These are phyloP conservation scores for Amphimallon solstitiale DNA, from an alignment of 2,888 invertebrate species.

Conservation along the genomic window DNA sequence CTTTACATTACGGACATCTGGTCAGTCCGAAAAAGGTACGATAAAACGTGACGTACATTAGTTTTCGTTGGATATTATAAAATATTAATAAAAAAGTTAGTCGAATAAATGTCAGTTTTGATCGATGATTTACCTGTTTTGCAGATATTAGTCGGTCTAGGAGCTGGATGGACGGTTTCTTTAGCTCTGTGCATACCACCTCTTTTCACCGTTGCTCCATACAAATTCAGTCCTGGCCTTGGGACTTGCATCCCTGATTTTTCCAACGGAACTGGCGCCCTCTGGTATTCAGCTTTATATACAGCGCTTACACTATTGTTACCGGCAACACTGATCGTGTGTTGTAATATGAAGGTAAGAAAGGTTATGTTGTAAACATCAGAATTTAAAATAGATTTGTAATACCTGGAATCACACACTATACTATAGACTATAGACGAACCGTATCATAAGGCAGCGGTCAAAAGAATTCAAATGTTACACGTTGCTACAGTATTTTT, in stretches of 20 bases:
- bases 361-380: background rate
- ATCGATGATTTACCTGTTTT: too few relatives aligned
- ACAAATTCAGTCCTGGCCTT: slow-evolving; percentile 67
- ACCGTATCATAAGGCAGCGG: too few relatives aligned
- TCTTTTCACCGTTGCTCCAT: slow-evolving; percentile 70
- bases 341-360: slow-evolving; percentile 76
- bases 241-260: slow-evolving; percentile 77
- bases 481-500: too few relatives aligned
- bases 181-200: slow-evolving; percentile 73
- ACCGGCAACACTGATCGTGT: slow-evolving; percentile 74
- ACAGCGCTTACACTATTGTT: slow-evolving; percentile 73
- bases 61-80: background rate
- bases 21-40: slow-evolving; percentile 76
- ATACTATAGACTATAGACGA: too few relatives aligned
- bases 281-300: slow-evolving; percentile 75
- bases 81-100: too few relatives aligned
- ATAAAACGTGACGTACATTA: background rate
- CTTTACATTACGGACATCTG: slow-evolving; percentile 80
- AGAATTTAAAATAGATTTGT: background rate
- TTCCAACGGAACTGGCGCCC: slow-evolving; percentile 68
- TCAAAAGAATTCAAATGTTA: too few relatives aligned
- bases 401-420: too few relatives aligned
- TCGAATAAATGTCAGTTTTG: too few relatives aligned
- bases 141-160: slow-evolving; percentile 73
- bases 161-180: slow-evolving; percentile 74